Conservation (phyloP, 2,888 invertebrate genomes). For the Tenodera sinensis region DNA sequence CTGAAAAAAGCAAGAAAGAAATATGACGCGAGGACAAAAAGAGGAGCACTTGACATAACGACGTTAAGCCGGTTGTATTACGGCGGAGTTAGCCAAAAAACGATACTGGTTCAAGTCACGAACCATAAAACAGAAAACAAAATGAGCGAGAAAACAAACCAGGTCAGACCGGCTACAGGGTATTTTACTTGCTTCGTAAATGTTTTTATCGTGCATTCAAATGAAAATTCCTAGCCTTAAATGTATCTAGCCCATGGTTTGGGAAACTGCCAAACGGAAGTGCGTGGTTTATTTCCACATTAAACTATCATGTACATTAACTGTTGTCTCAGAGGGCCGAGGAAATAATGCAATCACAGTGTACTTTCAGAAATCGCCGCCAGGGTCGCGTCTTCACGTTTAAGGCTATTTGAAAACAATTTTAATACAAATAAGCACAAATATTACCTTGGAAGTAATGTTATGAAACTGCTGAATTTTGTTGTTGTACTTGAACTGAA, state of each 20-base stretch:
- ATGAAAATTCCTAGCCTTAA: neutral
- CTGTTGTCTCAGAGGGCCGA: neutral
- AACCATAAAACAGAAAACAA: neutral
- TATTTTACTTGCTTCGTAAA: neutral
- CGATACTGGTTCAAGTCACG: neutral
- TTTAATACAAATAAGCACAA: too few species aligned
- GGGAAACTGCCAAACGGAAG: neutral
- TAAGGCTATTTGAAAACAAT: too few species aligned
- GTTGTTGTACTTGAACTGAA: too few species aligned
- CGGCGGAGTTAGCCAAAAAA: neutral
- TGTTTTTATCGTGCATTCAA: neutral
- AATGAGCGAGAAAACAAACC: neutral
- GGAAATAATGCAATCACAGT: too few species aligned
- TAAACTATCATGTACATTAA: neutral
- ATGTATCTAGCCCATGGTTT: neutral
- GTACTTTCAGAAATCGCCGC: too few species aligned
- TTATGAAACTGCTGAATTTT: too few species aligned
- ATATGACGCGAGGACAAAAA: neutral
- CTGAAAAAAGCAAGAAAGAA: neutral
- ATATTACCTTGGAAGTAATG: too few species aligned
- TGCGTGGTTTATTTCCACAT: neutral
- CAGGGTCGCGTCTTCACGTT: too few species aligned
- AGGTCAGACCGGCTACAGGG: neutral
- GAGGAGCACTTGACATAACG: neutral
- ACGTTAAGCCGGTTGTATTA: neutral